Evolutionary conservation across 2,797 vertebrate species (phyloP), one percentile per base, ranked within the genome.

Genomic region (Spondyliosoma cantharus): DNA sequence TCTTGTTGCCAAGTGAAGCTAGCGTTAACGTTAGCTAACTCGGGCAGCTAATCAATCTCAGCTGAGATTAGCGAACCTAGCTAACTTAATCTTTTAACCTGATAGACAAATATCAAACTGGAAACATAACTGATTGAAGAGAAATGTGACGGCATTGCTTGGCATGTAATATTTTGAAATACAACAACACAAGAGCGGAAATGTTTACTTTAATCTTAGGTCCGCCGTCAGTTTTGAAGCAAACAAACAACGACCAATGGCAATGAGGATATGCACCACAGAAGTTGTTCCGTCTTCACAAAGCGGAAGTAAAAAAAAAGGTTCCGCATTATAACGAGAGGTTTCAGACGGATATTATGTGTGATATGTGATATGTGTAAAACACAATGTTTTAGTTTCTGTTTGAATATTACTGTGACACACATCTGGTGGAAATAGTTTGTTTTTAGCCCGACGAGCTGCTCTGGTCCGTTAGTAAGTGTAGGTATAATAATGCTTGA

Each of bases 241-340:
- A 63, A 88, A 92, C 80, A 86, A 86, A 82, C 5, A 42, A 4
- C 76, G 72, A 52, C 92, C 93, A 94, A 94, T 93, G 46, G 53
- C 52, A 63, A 60, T 3, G n/a, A 50, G 56, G 77, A 6, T 69
- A 88, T 85, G 87, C 84, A 68, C 45, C 50, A 3, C 16, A 19
- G 2, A 86, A 81, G 0, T 37, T 4, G 5, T 60, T 82, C 89
- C 87, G 83, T 43, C 9, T 29, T 14, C 12, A 14, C 45, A 61
- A 62, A 37, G 12, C 3, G 15, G 9, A 48, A 45, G 7, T 6
- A 4, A 14, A n/a, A 4, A 14, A n/a, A 22, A 56, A 3, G 5
- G 81, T 87, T 90, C 90, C 86, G n/a, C 20, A n/a, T 0, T 11
- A 5, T 7, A 1, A 14, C 3, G 3, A 46, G 43, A 54, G 45